These are phyloP conservation scores for Laticauda laticaudata DNA, from an alignment of 2,113 vertebrate species.

Conservation along the genomic window DNA sequence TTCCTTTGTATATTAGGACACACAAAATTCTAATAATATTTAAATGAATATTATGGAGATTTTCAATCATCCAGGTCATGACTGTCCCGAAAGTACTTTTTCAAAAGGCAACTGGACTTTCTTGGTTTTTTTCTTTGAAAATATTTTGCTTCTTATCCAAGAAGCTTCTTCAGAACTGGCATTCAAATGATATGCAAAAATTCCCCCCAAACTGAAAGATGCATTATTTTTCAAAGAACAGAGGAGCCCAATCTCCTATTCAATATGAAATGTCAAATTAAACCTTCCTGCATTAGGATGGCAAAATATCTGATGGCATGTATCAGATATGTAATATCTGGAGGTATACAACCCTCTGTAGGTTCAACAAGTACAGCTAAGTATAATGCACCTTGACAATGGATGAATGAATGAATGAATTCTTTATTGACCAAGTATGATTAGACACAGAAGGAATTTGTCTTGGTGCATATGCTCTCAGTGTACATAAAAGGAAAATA, in stretches of 20 bases:
- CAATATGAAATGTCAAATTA: neutral
- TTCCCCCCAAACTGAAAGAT: neutral
- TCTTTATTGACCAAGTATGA: too few relatives aligned
- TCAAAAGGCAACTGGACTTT: neutral
- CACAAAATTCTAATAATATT: neutral
- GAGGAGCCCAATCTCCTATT: neutral
- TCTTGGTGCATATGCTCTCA: too few relatives aligned
- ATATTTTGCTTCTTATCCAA: neutral
- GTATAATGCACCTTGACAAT: neutral
- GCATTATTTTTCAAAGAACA: neutral
- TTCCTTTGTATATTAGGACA: neutral
- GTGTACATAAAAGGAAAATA: too few relatives aligned
- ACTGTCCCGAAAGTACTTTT: neutral
- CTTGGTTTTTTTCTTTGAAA: neutral
- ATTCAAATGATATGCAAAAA: neutral
- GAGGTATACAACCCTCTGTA: neutral
- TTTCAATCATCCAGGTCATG: neutral
- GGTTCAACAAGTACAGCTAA: neutral
- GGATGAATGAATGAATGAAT: too few relatives aligned
- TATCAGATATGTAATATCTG: neutral
- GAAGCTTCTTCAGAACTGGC: neutral
- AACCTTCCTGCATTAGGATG: neutral
- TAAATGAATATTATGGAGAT: neutral
- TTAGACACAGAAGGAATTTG: too few relatives aligned
- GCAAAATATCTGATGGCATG: neutral